Evolutionary conservation across 2,888 invertebrate genomes (phyloP).

Genomic region (Stegana nigrithorax): DNA sequence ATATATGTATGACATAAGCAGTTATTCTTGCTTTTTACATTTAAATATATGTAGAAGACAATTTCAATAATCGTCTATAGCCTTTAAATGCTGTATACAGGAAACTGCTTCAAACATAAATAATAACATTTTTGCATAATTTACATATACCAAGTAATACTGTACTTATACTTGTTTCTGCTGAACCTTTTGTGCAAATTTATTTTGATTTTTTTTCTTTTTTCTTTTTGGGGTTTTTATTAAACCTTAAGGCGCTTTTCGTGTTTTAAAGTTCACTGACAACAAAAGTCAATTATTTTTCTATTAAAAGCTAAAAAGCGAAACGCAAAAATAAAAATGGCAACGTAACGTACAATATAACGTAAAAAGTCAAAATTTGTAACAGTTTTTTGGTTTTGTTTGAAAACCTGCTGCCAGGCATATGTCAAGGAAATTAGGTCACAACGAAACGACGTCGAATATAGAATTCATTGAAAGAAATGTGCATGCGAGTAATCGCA

Average conservation of each 20-base stretch:
- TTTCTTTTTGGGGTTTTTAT: background rate
- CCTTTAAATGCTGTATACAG: no score
- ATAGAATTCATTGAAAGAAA: conserved; percentile 1
- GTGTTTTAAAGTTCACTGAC: conserved; percentile 53
- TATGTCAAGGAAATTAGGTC: conserved; percentile 63
- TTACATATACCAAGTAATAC: no score
- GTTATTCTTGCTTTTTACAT: no score
- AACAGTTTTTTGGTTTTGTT: conserved; percentile 35
- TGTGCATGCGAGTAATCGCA: no score
- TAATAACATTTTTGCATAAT: no score
- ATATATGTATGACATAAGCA: no score
- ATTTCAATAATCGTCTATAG: no score
- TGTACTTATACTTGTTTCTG: no score
- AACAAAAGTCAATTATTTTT: conserved; percentile 59
- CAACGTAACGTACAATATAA: conserved; percentile 30
- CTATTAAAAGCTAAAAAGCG: conserved; percentile 50
- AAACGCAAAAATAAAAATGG: conserved; percentile 22
- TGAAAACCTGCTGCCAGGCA: conserved; percentile 60
- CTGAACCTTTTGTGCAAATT: no score
- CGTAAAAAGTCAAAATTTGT: conserved; percentile 40
- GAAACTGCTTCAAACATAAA: no score
- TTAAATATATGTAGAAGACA: no score
- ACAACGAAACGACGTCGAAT: conserved; percentile 24
- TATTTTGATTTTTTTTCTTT: background rate
- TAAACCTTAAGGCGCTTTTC: conserved; percentile 35